A percentile compares a stretch with the other conserved stretches of the same genome.
phyloP scores from a whole-genome alignment of 2,797 vertebrate species.

The Onychomys leucogaster region DNA sequence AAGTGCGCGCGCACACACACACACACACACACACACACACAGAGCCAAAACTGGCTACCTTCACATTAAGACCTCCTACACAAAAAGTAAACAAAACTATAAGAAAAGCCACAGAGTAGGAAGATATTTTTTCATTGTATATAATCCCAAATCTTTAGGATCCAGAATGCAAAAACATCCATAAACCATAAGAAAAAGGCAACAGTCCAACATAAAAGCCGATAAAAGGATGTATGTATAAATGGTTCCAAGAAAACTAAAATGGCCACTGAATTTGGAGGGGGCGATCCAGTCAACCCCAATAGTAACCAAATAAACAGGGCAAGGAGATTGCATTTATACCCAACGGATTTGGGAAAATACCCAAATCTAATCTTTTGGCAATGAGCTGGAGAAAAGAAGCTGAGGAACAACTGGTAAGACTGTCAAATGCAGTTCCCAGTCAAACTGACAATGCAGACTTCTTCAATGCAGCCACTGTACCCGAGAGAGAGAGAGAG shows the following conservation, averaged over 20 bases:
- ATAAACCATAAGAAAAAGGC: constrained; percentile 42
- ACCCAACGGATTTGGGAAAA: constrained; percentile 51
- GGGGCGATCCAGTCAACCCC: background rate
- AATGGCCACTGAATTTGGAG: constrained; percentile 4
- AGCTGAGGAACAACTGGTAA: constrained; percentile 53
- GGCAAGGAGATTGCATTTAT: constrained; percentile 59
- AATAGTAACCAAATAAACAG: constrained; percentile 70
- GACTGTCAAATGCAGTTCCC: constrained; percentile 61
- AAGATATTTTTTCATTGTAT: constrained; percentile 58
- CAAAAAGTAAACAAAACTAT: constrained; percentile 64
- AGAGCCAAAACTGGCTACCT: background rate
- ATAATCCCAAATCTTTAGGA: constrained; percentile 57
- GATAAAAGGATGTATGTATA: background rate
- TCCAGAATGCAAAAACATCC: constrained; percentile 55
- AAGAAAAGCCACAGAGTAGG: constrained; percentile 37
- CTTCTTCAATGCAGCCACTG: constrained; percentile 51
- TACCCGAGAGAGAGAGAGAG: no score
- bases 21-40: background rate
- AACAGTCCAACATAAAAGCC: constrained; percentile 63
- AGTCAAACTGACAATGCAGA: constrained; percentile 51
- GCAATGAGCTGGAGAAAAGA: constrained; percentile 57
- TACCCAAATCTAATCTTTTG: constrained; percentile 66
- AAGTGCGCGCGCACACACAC: background rate
- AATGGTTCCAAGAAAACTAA: constrained; percentile 53
- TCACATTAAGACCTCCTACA: constrained; percentile 61